Base-by-base conservation (phyloP, 2,113 vertebrate species). In the Saimiri boliviensis region DNA sequence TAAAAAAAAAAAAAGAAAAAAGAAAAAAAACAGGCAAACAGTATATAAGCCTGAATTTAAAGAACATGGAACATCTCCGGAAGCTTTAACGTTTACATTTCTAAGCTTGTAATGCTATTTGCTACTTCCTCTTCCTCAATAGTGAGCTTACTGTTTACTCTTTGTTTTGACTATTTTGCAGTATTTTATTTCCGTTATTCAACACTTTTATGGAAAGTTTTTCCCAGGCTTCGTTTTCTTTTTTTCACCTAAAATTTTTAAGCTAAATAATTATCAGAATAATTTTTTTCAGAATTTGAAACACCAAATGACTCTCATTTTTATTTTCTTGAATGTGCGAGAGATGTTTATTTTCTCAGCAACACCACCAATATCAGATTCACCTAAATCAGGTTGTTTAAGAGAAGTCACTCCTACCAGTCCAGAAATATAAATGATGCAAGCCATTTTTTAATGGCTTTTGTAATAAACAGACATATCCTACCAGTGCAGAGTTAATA, bases 11-110 rank as follows among this genome's bases (percentile, higher is more conserved):
- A 45, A 45, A 6, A 89, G 35, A 54, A 4, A 52, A 52, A 52
- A 37, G n/a, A 21, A 11, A 47, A 47, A 47, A 37, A 37, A 60
- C 95, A 79, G 5, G 16, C 1, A 52, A 32, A 86, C 42, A 21
- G 45, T 86, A 60, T 66, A 6, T 86, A 30, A 9, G 17, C 52
- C 6, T 88, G 82, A 40, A 77, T 95, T 97, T 81, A 94, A 86
- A 96, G 86, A 96, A 95, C 19, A 49, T 82, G 70, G 10, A 60
- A 91, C 25, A 68, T 37, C 76, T 87, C 60, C 56, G 73, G 35
- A 56, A 87, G 16, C 63, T 82, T 90, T 40, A 92, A 21, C 66
- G 35, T 3, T 93, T 19, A 84, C 17, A 13, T 85, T 97, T 97
- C 47, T 85, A 86, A 63, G 37, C 11, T 60, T n/a, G 70, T 58